phyloP scores from a whole-genome alignment of 2,888 invertebrate species.

The Dimorphilus gyrociliatus region DNA sequence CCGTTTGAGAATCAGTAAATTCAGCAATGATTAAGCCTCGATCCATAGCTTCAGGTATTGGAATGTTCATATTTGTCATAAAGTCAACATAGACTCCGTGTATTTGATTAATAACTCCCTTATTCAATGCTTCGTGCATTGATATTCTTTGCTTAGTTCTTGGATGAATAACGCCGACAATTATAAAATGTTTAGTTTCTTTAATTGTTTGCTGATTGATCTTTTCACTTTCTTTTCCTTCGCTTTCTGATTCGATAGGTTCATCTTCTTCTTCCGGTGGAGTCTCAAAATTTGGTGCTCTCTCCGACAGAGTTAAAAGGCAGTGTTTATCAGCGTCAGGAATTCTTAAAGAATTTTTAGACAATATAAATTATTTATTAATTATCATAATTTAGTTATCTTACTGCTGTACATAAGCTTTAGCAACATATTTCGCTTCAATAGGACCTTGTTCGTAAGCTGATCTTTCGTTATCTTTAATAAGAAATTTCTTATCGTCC shows the following conservation, averaged over 20 bases:
- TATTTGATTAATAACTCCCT: conserved; percentile 24
- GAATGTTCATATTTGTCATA: conserved; percentile 20
- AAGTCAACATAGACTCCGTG: conserved; percentile 24
- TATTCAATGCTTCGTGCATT: conserved; percentile 24
- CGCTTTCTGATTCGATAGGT: conserved; percentile 6
- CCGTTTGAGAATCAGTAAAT: conserved; percentile 5
- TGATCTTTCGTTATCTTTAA: too few species aligned
- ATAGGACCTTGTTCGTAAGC: too few species aligned
- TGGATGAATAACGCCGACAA: conserved; percentile 28
- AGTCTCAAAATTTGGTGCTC: too few species aligned
- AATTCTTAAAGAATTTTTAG: too few species aligned
- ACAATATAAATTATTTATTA: too few species aligned
- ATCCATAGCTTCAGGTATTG: conserved; percentile 32
- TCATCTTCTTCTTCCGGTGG: conserved; percentile 9
- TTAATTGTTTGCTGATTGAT: conserved; percentile 14
- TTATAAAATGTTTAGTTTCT: conserved; percentile 19
- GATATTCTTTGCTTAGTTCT: conserved; percentile 20
- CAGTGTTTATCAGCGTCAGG: too few species aligned
- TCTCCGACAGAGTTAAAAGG: too few species aligned
- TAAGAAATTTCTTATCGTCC: too few species aligned
- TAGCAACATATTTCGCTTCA: too few species aligned
- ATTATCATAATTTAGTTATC: too few species aligned
- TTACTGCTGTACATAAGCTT: too few species aligned
- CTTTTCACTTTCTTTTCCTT: conserved; percentile 6
- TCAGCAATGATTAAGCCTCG: conserved; percentile 25